A percentile compares a stretch with the other conserved stretches of the same genome.
phyloP scores from a whole-genome alignment of 2,888 invertebrate species.

The Eristalis intricaria region DNA sequence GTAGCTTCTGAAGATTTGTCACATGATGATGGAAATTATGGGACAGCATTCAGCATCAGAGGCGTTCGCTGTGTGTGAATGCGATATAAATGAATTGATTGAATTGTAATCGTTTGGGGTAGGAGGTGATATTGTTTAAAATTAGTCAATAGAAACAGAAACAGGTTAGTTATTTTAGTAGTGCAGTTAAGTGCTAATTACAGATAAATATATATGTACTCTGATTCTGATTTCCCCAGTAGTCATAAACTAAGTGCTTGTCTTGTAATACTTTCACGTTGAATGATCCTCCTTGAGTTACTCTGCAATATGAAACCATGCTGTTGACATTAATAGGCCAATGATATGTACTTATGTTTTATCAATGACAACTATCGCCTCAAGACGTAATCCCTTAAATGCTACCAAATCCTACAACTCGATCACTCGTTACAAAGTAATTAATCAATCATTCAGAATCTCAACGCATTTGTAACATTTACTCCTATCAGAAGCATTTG shows the following conservation, averaged over 20 bases:
- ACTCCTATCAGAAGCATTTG: constrained; percentile 11
- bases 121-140: too few species aligned
- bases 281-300: too few species aligned
- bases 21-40: background rate
- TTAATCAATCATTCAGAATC: constrained; percentile 21
- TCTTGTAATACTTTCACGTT: too few species aligned
- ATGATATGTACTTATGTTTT: background rate
- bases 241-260: too few species aligned
- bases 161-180: too few species aligned
- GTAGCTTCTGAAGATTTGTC: background rate
- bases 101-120: too few species aligned
- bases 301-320: background rate
- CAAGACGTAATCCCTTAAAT: constrained; percentile 16
- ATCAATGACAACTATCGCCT: constrained; percentile 1
- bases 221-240: too few species aligned
- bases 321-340: background rate
- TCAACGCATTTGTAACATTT: background rate
- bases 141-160: too few species aligned
- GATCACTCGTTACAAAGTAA: constrained; percentile 28
- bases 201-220: too few species aligned
- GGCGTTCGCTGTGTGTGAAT: background rate
- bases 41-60: background rate
- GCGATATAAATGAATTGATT: background rate
- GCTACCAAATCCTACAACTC: constrained; percentile 15
- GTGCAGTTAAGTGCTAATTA: too few species aligned